A percentile compares a stretch with the other conserved stretches of the same genome.
Evolutionary conservation across 2,888 invertebrate genomes (phyloP).

Genomic region (Dasypolia templi): DNA sequence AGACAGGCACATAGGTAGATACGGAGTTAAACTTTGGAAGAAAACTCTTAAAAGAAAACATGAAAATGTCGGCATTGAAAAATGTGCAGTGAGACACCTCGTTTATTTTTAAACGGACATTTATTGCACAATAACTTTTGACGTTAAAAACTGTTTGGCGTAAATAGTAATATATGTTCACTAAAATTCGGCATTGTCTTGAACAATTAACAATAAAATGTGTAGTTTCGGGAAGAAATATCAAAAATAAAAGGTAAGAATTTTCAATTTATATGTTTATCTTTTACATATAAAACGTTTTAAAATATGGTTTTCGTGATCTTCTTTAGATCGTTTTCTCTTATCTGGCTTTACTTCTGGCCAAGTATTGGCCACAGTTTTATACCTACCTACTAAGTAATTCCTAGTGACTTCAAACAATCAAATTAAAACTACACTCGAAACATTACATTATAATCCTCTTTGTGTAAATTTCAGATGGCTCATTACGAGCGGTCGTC

Average conservation of each 20-base stretch:
- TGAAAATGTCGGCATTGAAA: constrained; percentile 10
- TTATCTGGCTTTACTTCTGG: not conserved
- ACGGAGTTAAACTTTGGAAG: not conserved
- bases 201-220: not conserved
- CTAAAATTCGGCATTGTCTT: not conserved
- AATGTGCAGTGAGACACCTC: not conserved
- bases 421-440: not conserved
- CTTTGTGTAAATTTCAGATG: constrained; percentile 8
- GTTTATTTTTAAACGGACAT: not conserved
- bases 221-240: not conserved
- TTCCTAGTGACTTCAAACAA: not conserved
- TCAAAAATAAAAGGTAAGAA: too few species aligned
- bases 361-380: not conserved
- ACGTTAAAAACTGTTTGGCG: not conserved
- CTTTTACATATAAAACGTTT: not conserved
- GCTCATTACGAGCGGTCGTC: constrained; percentile 2
- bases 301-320: not conserved
- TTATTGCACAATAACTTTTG: constrained; percentile 3
- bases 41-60: constrained; percentile 9
- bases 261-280: not conserved
- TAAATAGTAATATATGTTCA: not conserved
- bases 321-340: not conserved
- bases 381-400: not conserved
- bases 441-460: constrained; percentile 5
- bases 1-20: not conserved